A percentile compares a stretch with the other conserved stretches of the same genome.
phyloP scores from a whole-genome alignment of 2,797 vertebrate genomes.

The Chelon labrosus region DNA sequence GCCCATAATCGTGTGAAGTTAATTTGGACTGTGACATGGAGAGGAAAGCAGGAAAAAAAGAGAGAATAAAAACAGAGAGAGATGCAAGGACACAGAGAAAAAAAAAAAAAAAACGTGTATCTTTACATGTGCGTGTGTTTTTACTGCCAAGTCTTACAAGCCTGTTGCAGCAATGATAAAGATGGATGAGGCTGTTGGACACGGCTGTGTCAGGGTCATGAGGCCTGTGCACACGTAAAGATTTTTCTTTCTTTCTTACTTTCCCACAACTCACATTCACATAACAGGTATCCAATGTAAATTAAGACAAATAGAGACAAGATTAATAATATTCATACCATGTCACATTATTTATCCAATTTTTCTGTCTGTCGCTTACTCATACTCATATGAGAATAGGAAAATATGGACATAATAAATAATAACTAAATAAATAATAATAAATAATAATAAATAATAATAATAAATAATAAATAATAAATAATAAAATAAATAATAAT shows the following conservation, averaged over 20 bases:
- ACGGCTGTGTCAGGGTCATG: slow-evolving; percentile 47
- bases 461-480: too few species aligned
- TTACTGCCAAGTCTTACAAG: slow-evolving; percentile 25
- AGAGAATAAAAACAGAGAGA: slow-evolving; percentile 22
- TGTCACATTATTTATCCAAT: too few species aligned
- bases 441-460: too few species aligned
- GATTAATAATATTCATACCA: too few species aligned
- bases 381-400: too few species aligned
- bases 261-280: too few species aligned
- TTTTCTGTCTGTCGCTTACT: too few species aligned
- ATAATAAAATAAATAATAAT: too few species aligned
- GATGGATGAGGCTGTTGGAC: slow-evolving; percentile 68
- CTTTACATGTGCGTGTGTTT: slow-evolving; percentile 21
- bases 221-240: slow-evolving; percentile 7
- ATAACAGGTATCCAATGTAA: too few species aligned
- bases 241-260: slow-evolving; percentile 16
- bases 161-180: slow-evolving; percentile 70
- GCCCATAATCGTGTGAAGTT: slow-evolving; percentile 25
- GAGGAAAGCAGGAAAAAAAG: slow-evolving; percentile 24
- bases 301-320: too few species aligned
- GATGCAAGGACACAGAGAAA: slow-evolving; percentile 20
- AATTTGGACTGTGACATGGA: slow-evolving; percentile 15
- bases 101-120: slow-evolving; percentile 10
- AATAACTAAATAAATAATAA: too few species aligned
- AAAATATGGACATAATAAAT: too few species aligned